Percentiles rank a stretch among this genome's conserved stretches.
phyloP scores from a whole-genome alignment of 2,797 vertebrate species.

The Sarcoramphus papa region DNA sequence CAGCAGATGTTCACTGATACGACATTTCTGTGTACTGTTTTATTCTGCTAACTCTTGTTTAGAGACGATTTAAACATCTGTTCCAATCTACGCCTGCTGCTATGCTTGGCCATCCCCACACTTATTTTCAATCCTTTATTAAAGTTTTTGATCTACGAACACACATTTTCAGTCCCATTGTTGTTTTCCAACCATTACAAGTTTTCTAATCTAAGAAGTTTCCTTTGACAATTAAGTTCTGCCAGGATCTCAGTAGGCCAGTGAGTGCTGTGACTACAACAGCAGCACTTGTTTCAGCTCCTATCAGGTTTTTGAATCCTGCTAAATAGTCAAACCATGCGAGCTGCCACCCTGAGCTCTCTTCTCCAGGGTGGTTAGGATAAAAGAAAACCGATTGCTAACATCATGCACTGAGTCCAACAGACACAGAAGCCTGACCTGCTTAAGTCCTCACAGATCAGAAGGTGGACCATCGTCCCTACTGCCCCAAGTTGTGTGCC shows the following conservation, averaged over 20 bases:
- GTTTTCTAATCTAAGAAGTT: background rate
- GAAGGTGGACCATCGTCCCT: background rate
- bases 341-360: background rate
- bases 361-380: background rate
- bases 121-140: background rate
- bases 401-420: background rate
- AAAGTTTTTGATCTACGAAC: background rate
- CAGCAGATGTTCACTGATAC: background rate
- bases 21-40: background rate
- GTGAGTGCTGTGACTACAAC: background rate
- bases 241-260: background rate
- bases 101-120: background rate
- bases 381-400: background rate
- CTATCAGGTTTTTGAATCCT: background rate
- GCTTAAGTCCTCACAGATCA: background rate
- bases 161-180: background rate
- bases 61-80: background rate
- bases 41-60: background rate
- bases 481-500: rapidly evolving
- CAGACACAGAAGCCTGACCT: background rate
- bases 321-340: background rate
- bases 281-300: background rate
- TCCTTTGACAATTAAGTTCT: background rate
- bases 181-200: background rate
- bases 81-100: background rate